Evolutionary conservation across 2,113 vertebrate genomes (phyloP).

Genomic region (Limanda limanda): DNA sequence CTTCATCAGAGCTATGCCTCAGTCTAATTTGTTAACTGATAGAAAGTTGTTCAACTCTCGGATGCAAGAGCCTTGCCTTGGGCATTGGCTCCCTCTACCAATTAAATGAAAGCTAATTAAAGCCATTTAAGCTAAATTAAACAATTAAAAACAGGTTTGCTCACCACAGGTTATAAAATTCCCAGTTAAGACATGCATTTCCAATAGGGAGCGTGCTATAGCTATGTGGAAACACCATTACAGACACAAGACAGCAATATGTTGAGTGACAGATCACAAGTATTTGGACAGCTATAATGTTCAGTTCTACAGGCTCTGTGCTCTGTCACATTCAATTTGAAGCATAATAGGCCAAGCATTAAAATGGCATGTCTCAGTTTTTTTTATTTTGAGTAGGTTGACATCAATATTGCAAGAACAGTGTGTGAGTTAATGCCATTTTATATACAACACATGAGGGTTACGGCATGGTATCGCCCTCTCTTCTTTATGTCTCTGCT

Average conservation of each 20-base stretch:
- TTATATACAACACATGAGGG: not conserved
- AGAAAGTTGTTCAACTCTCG: conserved; percentile 63
- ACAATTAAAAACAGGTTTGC: conserved; percentile 65
- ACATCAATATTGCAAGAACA: no score
- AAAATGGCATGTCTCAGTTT: not conserved
- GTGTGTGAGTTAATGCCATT: no score
- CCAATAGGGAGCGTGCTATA: conserved; percentile 2
- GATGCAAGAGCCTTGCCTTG: conserved; percentile 63
- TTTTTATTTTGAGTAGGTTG: no score
- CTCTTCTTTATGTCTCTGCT: no score
- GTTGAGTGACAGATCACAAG: not conserved
- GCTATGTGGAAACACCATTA: not conserved
- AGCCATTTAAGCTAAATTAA: conserved; percentile 78
- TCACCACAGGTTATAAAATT: conserved; percentile 65
- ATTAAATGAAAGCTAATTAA: conserved; percentile 80
- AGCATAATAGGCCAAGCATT: no score
- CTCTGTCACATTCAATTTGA: no score
- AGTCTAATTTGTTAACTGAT: conserved; percentile 69
- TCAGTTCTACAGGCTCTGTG: not conserved
- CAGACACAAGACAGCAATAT: not conserved
- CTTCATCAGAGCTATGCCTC: conserved; percentile 63
- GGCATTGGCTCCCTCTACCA: conserved; percentile 62
- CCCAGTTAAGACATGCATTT: conserved; percentile 37
- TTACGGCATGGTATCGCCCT: no score
- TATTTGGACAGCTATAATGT: not conserved